These are phyloP conservation scores for Orchesella cincta DNA, from an alignment of 1,140 invertebrate species.

Conservation along the genomic window DNA sequence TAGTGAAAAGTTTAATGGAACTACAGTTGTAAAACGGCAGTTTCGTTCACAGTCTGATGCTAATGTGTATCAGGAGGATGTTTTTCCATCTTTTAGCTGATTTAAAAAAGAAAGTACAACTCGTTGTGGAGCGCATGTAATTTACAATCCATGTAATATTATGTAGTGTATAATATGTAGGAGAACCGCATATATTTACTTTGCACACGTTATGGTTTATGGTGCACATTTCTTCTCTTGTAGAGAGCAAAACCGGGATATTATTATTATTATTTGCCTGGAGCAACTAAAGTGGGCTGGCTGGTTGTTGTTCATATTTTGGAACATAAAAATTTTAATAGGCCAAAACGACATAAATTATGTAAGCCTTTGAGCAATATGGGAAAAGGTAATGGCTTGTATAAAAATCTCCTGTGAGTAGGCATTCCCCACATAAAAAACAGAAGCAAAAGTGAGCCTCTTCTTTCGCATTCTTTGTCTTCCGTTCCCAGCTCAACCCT, in stretches of 20 bases:
- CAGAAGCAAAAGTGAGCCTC: background rate
- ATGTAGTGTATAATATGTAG: no score
- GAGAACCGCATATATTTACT: no score
- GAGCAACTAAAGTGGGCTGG: background rate
- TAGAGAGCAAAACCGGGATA: no score
- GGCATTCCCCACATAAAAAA: background rate
- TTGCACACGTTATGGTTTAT: no score
- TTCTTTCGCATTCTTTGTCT: background rate
- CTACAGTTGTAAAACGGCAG: no score
- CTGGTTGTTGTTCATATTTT: background rate
- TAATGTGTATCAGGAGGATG: background rate
- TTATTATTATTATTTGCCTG: background rate
- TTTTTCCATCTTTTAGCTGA: background rate
- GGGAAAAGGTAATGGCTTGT: background rate
- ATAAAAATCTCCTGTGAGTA: background rate
- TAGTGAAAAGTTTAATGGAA: no score
- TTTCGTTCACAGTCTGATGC: background rate
- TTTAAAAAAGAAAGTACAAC: no score
- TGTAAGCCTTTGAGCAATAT: background rate
- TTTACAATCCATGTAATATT: no score
- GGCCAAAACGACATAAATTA: slow-evolving; percentile 18
- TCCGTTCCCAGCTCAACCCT: background rate
- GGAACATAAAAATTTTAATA: slow-evolving; percentile 12
- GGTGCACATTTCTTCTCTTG: no score
- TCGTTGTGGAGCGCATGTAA: no score